Conservation (phyloP, 1,140 invertebrate species). For the Trichomalopsis sarcophagae region DNA sequence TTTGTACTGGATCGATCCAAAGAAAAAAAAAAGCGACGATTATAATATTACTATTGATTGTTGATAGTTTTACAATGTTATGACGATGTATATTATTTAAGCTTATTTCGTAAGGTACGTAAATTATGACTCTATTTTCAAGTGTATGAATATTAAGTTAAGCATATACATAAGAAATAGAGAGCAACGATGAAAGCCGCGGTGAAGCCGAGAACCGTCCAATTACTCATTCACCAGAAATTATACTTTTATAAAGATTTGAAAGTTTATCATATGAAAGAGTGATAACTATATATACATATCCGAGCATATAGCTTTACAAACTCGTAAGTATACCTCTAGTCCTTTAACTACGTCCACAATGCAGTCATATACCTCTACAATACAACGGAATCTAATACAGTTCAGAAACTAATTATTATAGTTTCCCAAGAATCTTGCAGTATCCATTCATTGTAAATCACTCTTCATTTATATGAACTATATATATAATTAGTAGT, state of each 20-base stretch:
- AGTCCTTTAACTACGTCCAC: not conserved
- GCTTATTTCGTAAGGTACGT: no score
- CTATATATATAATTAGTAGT: no score
- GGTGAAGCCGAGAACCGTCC: no score
- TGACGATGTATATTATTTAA: no score
- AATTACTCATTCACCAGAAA: not conserved
- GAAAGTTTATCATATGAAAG: not conserved
- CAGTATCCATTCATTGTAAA: no score
- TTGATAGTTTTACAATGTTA: no score
- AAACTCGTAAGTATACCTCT: not conserved
- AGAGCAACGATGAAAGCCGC: not conserved
- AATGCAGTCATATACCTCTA: no score
- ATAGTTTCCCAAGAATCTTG: no score
- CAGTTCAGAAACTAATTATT: no score
- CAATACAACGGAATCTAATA: no score
- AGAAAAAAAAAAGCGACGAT: not conserved
- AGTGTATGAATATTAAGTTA: not conserved
- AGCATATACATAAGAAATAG: not conserved
- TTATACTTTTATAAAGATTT: not conserved
- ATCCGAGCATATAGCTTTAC: not conserved
- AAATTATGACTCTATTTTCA: no score
- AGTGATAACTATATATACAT: not conserved
- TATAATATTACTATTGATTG: not conserved
- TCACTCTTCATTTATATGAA: no score
- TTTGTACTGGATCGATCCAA: not conserved